Conservation (phyloP, 2,797 vertebrate species). For the Falco peregrinus region DNA sequence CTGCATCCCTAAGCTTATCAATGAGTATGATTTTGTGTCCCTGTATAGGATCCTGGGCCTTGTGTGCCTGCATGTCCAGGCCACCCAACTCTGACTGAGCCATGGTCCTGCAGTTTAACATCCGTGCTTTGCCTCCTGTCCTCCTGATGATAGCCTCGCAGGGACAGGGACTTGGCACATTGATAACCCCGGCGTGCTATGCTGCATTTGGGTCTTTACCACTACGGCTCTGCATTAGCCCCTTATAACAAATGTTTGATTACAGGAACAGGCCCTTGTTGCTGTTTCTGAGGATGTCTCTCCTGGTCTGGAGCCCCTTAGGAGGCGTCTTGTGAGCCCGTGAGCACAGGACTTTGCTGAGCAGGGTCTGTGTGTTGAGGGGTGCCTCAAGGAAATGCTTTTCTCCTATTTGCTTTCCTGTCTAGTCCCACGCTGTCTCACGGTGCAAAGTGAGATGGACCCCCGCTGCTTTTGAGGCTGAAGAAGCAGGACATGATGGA, state of each 20-base stretch:
- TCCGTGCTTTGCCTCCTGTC: not conserved
- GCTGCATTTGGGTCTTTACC: not conserved
- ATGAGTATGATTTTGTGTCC: not conserved
- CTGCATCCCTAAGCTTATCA: not conserved
- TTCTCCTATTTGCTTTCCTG: not conserved
- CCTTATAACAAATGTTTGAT: not conserved
- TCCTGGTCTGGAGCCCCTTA: not conserved
- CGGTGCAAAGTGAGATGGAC: not conserved
- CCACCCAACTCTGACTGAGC: not conserved
- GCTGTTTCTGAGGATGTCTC: not conserved
- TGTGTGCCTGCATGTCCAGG: accelerated
- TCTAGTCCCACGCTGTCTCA: not conserved
- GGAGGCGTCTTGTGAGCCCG: not conserved
- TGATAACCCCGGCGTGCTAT: not conserved
- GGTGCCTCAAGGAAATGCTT: not conserved
- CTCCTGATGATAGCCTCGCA: not conserved
- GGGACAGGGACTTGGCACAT: not conserved
- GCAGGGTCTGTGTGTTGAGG: not conserved
- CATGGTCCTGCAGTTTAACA: not conserved
- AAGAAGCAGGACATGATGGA: not conserved
- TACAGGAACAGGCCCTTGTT: not conserved
- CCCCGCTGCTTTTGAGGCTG: accelerated
- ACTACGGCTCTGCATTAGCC: not conserved
- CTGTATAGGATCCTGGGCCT: not conserved
- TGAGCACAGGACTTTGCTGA: not conserved